These are phyloP conservation scores for Pocillopora grandis DNA, from an alignment of 92 coral and sea anemone species.

Conservation along the genomic window DNA sequence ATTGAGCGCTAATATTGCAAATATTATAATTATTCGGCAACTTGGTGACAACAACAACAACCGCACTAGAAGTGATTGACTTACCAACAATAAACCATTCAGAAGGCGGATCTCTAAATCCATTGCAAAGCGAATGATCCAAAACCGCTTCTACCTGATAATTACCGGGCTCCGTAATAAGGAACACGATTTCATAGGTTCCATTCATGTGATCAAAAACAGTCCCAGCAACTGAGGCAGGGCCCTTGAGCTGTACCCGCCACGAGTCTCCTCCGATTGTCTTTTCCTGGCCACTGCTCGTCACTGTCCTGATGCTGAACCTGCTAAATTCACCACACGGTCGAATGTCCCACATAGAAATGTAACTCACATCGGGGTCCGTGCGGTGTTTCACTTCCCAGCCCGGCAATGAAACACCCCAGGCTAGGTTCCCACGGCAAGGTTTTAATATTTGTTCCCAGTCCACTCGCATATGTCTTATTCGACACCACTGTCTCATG, in stretches of 20 bases:
- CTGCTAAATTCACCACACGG: conserved; percentile 91
- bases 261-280: conserved; percentile 89
- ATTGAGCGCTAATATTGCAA: too few relatives aligned
- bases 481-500: conserved; percentile 82
- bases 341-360: conserved; percentile 82
- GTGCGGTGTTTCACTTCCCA: conserved; percentile 67
- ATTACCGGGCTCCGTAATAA: conserved; percentile 68
- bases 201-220: conserved; percentile 85
- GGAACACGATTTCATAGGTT: conserved; percentile 88
- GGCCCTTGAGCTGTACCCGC: conserved; percentile 84
- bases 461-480: conserved; percentile 75
- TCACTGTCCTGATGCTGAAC: conserved; percentile 73
- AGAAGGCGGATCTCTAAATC: conserved; percentile 76
- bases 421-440: conserved; percentile 67
- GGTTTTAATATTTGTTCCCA: conserved; percentile 87
- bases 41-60: neutral
- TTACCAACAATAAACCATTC: conserved; percentile 78
- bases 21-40: neutral
- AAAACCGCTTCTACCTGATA: conserved; percentile 68
- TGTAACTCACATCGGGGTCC: conserved; percentile 74
- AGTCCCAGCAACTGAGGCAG: conserved; percentile 84
- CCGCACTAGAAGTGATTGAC: conserved; percentile 8
- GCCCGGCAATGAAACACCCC: conserved; percentile 61
- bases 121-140: conserved; percentile 82
- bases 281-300: conserved; percentile 59